Percentiles rank a stretch among this genome's conserved stretches.
Evolutionary conservation across 2,113 vertebrate species (phyloP).

Genomic region (Rana temporaria): DNA sequence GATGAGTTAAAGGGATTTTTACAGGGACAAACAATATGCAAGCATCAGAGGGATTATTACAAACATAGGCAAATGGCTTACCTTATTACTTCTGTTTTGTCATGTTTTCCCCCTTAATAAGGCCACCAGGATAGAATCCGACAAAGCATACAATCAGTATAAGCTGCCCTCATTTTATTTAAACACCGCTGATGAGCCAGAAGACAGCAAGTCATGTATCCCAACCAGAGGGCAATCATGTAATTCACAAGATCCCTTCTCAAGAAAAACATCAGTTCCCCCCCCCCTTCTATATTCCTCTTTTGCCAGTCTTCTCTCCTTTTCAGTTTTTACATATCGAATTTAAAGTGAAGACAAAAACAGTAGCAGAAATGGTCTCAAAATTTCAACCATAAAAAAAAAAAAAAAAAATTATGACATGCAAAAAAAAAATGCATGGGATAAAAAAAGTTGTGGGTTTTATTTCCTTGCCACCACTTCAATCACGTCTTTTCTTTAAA

Average conservation of each 20-base stretch:
- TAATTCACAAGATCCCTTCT: constrained; percentile 71
- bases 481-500: constrained; percentile 81
- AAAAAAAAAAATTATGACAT: not conserved
- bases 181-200: constrained; percentile 78
- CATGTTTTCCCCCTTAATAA: constrained; percentile 70
- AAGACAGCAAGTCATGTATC: constrained; percentile 76
- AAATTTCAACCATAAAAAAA: constrained; percentile 16
- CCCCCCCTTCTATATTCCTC: constrained; percentile 45
- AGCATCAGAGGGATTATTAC: constrained; percentile 67
- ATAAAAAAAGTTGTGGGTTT: constrained; percentile 60
- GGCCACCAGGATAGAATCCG: constrained; percentile 79
- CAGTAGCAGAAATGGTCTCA: constrained; percentile 63
- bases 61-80: constrained; percentile 72
- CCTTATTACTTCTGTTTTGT: constrained; percentile 83
- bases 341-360: constrained; percentile 77
- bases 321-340: constrained; percentile 71
- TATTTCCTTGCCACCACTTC: constrained; percentile 70
- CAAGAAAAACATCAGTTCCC: constrained; percentile 71
- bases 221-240: constrained; percentile 75
- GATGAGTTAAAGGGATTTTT: constrained; percentile 81
- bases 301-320: constrained; percentile 63
- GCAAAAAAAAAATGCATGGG: constrained; percentile 23
- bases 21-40: constrained; percentile 75
- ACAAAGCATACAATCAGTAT: constrained; percentile 76
- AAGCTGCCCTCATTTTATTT: constrained; percentile 81